Conservation (phyloP, 2,888 invertebrate genomes). For the Parascotia fuliginaria region DNA sequence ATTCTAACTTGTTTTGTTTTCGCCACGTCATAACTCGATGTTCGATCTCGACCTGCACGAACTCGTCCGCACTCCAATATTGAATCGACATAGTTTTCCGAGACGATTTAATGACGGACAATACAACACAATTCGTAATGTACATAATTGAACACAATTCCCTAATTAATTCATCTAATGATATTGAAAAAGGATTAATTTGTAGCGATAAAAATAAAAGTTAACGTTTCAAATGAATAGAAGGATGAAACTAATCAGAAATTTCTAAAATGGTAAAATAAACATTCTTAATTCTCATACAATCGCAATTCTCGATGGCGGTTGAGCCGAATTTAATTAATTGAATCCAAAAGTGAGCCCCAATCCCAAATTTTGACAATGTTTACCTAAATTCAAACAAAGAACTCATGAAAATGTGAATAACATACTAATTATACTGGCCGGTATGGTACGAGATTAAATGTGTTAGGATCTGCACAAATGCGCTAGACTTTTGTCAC, state of each 20-base stretch:
- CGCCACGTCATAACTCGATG: slow-evolving; percentile 82
- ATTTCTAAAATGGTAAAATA: not conserved
- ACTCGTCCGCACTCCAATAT: slow-evolving; percentile 46
- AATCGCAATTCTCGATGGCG: not conserved
- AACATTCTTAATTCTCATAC: not conserved
- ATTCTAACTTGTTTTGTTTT: slow-evolving; percentile 82
- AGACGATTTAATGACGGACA: slow-evolving; percentile 33
- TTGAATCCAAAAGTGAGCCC: not conserved
- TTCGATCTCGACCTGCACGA: slow-evolving; percentile 59
- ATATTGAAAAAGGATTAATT: not conserved
- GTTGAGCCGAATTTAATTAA: slow-evolving; percentile 2
- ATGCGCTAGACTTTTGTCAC: too few relatives aligned
- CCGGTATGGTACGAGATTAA: too few relatives aligned
- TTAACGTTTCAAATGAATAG: not conserved
- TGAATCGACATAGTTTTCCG: slow-evolving; percentile 40
- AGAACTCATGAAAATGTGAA: too few relatives aligned
- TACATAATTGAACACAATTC: slow-evolving; percentile 21
- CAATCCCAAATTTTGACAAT: not conserved
- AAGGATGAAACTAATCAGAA: not conserved
- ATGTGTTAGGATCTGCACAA: too few relatives aligned
- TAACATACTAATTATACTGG: too few relatives aligned
- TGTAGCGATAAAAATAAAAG: not conserved
- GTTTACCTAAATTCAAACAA: too few relatives aligned
- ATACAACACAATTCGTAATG: slow-evolving; percentile 17
- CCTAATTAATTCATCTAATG: slow-evolving; percentile 8